Evolutionary conservation across 1,140 invertebrate species (phyloP).

Genomic region (Meloidogyne chitwoodi): DNA sequence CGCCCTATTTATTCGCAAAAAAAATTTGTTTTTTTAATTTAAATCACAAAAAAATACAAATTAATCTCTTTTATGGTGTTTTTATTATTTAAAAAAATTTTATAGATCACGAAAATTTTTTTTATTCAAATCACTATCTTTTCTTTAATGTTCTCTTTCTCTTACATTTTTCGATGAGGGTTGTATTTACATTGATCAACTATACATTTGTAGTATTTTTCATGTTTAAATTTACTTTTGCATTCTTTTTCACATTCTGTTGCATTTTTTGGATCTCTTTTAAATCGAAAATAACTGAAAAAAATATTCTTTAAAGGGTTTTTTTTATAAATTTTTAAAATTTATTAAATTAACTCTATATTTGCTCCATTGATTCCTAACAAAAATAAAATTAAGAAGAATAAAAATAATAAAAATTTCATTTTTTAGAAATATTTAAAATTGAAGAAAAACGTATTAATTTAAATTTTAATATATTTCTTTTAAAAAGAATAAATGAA

Average conservation of each 20-base stretch:
- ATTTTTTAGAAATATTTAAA: not conserved
- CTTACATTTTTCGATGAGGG: not conserved
- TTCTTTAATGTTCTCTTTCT: not conserved
- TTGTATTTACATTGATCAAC: not conserved
- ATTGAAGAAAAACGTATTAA: no score
- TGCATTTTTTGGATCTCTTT: not conserved
- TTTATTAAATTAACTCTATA: not conserved
- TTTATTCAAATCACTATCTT: no score
- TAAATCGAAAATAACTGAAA: not conserved
- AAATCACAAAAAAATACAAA: no score
- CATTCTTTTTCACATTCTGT: not conserved
- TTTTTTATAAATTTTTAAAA: not conserved
- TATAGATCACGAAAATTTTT: no score
- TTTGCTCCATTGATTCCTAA: not conserved
- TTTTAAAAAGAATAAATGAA: no score
- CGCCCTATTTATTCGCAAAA: no score
- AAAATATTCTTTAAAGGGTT: not conserved
- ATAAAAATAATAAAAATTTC: not conserved
- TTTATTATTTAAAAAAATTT: no score
- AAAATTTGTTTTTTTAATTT: no score
- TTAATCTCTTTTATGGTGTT: no score
- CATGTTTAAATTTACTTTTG: not conserved
- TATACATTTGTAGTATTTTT: not conserved
- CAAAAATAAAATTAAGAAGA: not conserved
- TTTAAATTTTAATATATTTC: no score